Evolutionary conservation across 2,797 vertebrate species (phyloP).

Genomic region (Sebastes hubbsi): DNA sequence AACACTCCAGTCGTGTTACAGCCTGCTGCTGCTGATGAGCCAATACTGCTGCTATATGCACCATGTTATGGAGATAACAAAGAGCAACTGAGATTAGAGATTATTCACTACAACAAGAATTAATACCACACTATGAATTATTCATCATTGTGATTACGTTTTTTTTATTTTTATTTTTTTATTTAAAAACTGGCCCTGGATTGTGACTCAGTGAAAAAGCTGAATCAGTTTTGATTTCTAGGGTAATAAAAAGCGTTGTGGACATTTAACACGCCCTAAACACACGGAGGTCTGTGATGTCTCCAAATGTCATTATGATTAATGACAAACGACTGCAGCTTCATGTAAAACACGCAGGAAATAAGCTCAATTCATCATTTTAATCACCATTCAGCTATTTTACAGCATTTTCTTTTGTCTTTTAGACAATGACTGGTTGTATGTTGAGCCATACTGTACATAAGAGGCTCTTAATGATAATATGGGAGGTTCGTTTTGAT

Average conservation of each 20-base stretch:
- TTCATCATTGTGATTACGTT: not conserved
- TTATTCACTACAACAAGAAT: not conserved
- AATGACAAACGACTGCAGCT: constrained; percentile 4
- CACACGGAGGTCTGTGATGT: constrained; percentile 6
- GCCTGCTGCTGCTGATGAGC: constrained; percentile 50
- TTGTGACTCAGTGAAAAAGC: not conserved
- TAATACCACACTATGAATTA: not conserved
- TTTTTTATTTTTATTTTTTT: not conserved
- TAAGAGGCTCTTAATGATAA: not conserved
- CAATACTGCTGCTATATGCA: constrained; percentile 34
- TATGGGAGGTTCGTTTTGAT: not conserved
- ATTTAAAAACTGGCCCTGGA: not conserved
- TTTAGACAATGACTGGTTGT: not conserved
- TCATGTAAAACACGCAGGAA: constrained; percentile 27
- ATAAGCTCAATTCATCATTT: constrained; percentile 15
- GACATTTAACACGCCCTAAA: constrained; percentile 7
- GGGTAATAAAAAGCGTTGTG: not conserved
- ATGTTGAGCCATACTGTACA: not conserved
- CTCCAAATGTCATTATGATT: constrained; percentile 24
- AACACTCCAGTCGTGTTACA: constrained; percentile 54
- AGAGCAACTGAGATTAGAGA: not conserved
- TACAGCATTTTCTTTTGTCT: not conserved
- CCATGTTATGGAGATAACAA: constrained; percentile 34
- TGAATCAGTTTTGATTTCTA: not conserved
- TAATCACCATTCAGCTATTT: not conserved